Evolutionary conservation across 2,113 vertebrate species (phyloP).

Genomic region (Podarcis raffonei): DNA sequence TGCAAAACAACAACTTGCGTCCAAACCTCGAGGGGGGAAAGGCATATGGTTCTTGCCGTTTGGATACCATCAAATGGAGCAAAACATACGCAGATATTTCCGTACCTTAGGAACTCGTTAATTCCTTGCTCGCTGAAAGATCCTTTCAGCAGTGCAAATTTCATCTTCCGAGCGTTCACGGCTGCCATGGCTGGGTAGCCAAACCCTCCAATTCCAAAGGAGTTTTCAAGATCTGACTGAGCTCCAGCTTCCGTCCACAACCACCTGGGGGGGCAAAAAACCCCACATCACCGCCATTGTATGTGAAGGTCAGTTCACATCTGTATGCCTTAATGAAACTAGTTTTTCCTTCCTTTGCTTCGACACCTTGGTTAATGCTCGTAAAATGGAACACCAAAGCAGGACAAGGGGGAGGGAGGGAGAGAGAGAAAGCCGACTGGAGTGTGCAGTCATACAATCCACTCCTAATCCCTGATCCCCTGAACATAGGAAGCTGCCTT

Average conservation of each 20-base stretch:
- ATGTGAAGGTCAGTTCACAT: not conserved
- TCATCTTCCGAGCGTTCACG: slow-evolving; percentile 95
- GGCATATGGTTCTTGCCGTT: not conserved
- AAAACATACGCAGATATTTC: not conserved
- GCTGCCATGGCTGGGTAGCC: slow-evolving; percentile 97
- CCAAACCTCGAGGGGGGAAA: not conserved
- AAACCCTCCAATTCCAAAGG: slow-evolving; percentile 95
- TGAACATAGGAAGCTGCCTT: too few species aligned
- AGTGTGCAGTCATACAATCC: too few species aligned
- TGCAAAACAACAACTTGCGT: not conserved
- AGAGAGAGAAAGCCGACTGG: too few species aligned
- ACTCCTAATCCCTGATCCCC: too few species aligned
- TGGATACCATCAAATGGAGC: not conserved
- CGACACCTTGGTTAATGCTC: not conserved
- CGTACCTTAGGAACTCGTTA: slow-evolving; percentile 83
- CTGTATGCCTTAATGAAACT: not conserved
- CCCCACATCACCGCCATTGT: not conserved
- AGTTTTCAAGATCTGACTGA: slow-evolving; percentile 88
- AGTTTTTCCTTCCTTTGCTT: not conserved
- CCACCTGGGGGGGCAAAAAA: slow-evolving; percentile 73
- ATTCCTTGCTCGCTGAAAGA: slow-evolving; percentile 93
- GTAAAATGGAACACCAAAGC: not conserved
- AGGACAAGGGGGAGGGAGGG: not conserved
- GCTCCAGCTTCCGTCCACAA: slow-evolving; percentile 94
- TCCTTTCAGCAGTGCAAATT: slow-evolving; percentile 92